phyloP scores from a whole-genome alignment of 2,888 invertebrate species.

The Pecten maximus region DNA sequence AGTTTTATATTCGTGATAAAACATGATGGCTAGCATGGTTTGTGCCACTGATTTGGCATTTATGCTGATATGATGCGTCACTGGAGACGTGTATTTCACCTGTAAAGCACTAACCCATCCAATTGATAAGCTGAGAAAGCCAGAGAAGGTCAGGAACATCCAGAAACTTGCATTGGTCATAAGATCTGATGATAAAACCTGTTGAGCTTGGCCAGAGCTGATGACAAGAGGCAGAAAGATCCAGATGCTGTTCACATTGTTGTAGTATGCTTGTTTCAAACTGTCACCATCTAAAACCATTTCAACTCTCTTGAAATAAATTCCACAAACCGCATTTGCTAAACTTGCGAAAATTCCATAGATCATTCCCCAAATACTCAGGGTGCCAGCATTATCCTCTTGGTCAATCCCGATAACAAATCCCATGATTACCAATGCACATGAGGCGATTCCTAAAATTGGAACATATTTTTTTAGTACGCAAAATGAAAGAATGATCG shows the following conservation, averaged over 20 bases:
- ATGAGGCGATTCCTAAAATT: conserved; percentile 70
- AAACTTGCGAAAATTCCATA: conserved; percentile 81
- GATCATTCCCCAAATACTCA: conserved; percentile 78
- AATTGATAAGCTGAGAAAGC: conserved; percentile 76
- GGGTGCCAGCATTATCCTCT: conserved; percentile 77
- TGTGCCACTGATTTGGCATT: conserved; percentile 81
- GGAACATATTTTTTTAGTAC: conserved; percentile 75
- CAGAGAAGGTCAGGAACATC: conserved; percentile 74
- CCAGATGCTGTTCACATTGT: conserved; percentile 77
- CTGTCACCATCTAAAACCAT: conserved; percentile 73
- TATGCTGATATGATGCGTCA: conserved; percentile 81
- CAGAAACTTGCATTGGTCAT: conserved; percentile 68
- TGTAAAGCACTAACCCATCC: conserved; percentile 81
- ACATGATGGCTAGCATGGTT: conserved; percentile 80
- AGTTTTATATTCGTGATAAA: conserved; percentile 76
- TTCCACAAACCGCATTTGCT: conserved; percentile 80
- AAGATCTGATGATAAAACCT: conserved; percentile 65
- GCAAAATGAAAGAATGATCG: conserved; percentile 77
- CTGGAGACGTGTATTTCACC: conserved; percentile 81
- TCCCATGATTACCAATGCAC: conserved; percentile 77
- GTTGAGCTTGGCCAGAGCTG: conserved; percentile 75
- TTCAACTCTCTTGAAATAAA: conserved; percentile 79
- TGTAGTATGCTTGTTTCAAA: conserved; percentile 77
- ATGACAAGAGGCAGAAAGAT: conserved; percentile 78
- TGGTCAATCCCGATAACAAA: conserved; percentile 81